A percentile compares a stretch with the other conserved stretches of the same genome.
phyloP scores from a whole-genome alignment of 2,888 invertebrate genomes.

The Heliconius sara region DNA sequence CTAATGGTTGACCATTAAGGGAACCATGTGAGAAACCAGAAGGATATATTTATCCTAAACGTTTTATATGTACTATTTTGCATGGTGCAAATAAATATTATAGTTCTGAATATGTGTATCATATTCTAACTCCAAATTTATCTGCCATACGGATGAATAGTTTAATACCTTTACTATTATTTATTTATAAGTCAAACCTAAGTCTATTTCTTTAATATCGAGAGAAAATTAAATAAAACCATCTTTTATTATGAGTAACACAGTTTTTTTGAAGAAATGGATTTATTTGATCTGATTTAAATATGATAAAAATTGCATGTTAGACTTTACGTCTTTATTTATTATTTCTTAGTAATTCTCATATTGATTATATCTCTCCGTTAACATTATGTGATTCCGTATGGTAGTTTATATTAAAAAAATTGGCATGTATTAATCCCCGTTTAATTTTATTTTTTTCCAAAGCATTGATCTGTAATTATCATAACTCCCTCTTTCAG shows the following conservation, averaged over 20 bases:
- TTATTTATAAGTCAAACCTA: neutral
- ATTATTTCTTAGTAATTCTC: neutral
- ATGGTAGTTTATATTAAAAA: conserved; percentile 17
- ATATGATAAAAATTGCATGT: neutral
- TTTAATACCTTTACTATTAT: conserved; percentile 25
- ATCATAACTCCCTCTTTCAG: conserved; percentile 60
- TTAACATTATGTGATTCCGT: conserved; percentile 17
- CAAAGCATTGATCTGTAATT: conserved; percentile 55
- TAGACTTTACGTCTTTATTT: neutral
- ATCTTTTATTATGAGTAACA: neutral
- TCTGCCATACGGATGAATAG: conserved; percentile 66
- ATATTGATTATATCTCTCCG: neutral
- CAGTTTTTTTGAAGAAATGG: conserved; percentile 10
- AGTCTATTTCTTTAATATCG: conserved; percentile 31
- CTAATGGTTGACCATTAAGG: conserved; percentile 74
- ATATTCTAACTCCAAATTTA: conserved; percentile 34
- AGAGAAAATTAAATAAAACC: neutral
- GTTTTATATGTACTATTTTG: conserved; percentile 91
- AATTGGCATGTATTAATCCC: conserved; percentile 36
- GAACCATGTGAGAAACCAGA: conserved; percentile 90
- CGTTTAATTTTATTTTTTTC: conserved; percentile 46
- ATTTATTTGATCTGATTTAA: neutral
- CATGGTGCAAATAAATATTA: conserved; percentile 86
- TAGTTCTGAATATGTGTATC: conserved; percentile 27
- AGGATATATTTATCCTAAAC: conserved; percentile 75